Conservation (phyloP, 64 coral and sea anemone genomes). For the Stichodactyla mertensii region DNA sequence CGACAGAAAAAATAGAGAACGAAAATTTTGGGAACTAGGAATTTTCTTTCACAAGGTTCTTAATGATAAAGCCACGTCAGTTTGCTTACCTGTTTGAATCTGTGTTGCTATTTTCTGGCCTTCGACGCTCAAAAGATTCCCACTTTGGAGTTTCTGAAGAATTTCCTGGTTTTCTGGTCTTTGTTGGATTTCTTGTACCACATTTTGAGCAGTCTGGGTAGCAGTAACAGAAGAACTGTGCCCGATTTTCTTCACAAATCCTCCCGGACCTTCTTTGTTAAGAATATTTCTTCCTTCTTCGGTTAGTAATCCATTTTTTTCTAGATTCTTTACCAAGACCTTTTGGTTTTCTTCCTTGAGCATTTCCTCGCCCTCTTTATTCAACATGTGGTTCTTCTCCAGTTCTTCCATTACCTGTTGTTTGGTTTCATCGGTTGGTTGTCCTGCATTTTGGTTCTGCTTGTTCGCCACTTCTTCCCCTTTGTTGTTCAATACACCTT, state of each 20-base stretch:
- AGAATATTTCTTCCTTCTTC: constrained; percentile 14
- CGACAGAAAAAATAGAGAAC: no score
- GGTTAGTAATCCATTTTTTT: background rate
- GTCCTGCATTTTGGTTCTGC: background rate
- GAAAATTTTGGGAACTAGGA: no score
- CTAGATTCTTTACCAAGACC: background rate
- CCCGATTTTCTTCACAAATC: background rate
- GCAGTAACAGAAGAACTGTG: background rate
- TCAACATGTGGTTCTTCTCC: background rate
- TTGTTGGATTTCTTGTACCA: background rate
- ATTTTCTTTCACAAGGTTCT: no score
- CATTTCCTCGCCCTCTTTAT: background rate
- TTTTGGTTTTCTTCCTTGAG: constrained; percentile 18
- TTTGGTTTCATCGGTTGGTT: constrained; percentile 21
- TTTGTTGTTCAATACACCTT: constrained; percentile 5
- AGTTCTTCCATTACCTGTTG: constrained; percentile 2
- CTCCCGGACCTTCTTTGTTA: background rate
- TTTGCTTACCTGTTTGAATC: background rate
- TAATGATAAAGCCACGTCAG: background rate
- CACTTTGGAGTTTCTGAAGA: background rate
- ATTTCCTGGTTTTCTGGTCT: background rate
- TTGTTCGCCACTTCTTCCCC: constrained; percentile 14
- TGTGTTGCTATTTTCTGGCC: background rate
- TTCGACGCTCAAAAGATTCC: background rate
- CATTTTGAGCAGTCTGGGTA: background rate